Evolutionary conservation across 1,140 invertebrate species (phyloP).

Genomic region (Pseudachorutes palmiensis): DNA sequence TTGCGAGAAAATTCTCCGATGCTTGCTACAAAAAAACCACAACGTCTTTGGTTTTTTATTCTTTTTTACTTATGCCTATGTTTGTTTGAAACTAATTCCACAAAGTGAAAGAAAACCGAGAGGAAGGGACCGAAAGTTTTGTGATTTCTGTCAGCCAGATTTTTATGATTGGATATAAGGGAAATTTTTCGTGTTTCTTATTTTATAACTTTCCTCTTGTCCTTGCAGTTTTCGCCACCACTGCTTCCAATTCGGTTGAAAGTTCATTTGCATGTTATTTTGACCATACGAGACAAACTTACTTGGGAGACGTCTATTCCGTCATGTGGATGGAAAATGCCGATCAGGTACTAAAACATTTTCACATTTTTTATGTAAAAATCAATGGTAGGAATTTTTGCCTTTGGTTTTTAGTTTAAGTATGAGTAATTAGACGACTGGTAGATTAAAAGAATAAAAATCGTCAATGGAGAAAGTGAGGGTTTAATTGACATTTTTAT

Average conservation of each 20-base stretch:
- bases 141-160: slow-evolving; percentile 2
- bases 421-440: no score
- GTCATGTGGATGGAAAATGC: slow-evolving; percentile 62
- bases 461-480: slow-evolving; percentile 4
- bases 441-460: background rate
- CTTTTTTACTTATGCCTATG: background rate
- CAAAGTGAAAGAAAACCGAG: background rate
- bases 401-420: no score
- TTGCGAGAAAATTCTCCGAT: no score
- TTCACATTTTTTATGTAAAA: background rate
- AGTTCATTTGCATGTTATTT: slow-evolving; percentile 56
- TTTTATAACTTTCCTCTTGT: slow-evolving; percentile 12
- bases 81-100: background rate
- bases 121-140: background rate
- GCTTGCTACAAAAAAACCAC: no score
- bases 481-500: slow-evolving; percentile 11
- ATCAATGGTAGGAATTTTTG: no score
- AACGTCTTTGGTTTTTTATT: no score
- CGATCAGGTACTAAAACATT: slow-evolving; percentile 45
- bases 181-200: no score
- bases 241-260: slow-evolving; percentile 54
- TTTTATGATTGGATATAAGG: slow-evolving; percentile 12
- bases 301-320: slow-evolving; percentile 55
- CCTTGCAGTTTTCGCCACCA: slow-evolving; percentile 54
- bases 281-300: slow-evolving; percentile 48